Evolutionary conservation across 2,797 vertebrate species (phyloP).

Genomic region (Acipenser transmontanus): DNA sequence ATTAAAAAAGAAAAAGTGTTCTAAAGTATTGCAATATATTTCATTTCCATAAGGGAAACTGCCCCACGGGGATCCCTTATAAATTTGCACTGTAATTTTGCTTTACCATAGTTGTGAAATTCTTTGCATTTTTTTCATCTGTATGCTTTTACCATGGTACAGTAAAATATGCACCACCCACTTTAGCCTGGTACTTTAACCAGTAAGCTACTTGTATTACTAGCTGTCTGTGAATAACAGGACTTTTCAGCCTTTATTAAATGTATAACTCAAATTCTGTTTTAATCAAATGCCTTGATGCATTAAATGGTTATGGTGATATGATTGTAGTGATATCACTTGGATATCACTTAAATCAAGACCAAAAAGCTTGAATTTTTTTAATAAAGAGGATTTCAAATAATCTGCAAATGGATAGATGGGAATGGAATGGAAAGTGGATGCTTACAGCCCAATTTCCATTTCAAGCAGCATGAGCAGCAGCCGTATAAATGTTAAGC

Average conservation of each 20-base stretch:
- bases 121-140: too few species aligned
- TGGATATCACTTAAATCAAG: constrained; percentile 24
- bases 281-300: neutral
- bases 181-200: too few species aligned
- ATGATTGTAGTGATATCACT: neutral
- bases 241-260: neutral
- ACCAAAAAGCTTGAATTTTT: neutral
- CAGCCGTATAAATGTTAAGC: constrained; percentile 12
- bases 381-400: constrained; percentile 9
- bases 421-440: constrained; percentile 20
- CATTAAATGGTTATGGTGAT: neutral
- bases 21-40: too few species aligned
- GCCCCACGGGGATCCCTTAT: too few species aligned
- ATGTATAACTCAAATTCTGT: neutral
- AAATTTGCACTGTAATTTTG: too few species aligned
- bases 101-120: too few species aligned
- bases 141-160: too few species aligned
- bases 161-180: too few species aligned
- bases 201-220: too few species aligned
- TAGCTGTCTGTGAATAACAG: too few species aligned
- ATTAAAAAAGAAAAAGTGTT: too few species aligned
- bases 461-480: neutral
- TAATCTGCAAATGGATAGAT: constrained; percentile 10
- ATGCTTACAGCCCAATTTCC: neutral
- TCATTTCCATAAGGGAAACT: too few species aligned